Base-by-base conservation (phyloP, 2,888 invertebrate genomes). In the Plebejus melissa region DNA sequence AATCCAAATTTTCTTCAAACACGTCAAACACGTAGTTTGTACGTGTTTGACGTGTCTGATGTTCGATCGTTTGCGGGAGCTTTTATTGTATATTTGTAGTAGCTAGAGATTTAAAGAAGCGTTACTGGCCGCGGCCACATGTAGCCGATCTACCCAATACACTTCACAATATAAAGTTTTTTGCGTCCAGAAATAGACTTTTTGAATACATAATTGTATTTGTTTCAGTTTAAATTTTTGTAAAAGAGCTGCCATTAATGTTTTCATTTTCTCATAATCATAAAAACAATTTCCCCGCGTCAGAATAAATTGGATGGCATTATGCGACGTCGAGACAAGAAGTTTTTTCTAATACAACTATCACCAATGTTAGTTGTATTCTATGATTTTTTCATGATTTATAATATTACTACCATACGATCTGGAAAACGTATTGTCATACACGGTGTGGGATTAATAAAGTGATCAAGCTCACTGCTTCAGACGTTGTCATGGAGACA, bases 291-390 rank as follows among this genome's bases (percentile, higher is more conserved):
- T 76, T 75, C 65, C 74, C 74, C 72, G 38, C 57, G 76, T 75
- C 75, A 69, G 74, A 65, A 38, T 57, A 76, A 78, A 76, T 77
- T 78, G 76, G 76, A 76, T 54, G 71, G 60, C 16, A 22, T 76
- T 76, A 76, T 71, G 69, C 76, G 13, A 46, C n/a, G 72, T 22
- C 1, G 28, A 46, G 16, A 22, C 22, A 41, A 13, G 4, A 7
- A 65, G 22, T 46, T 41, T 22, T 71, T 71, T 22, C 0, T 28
- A 22, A 11, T 50, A 22, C 22, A 71, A 41, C n/a, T 13, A 32
- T 65, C 28, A 65, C 32, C 13, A 32, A 65, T 65, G 13, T 13
- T 4, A 6, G 0, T 32, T 65, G 13, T 65, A 13, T 32, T 32
- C 0, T 32, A 9, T 60, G 2, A 22, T n/a, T 58, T 2, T 22